phyloP scores from a whole-genome alignment of 35 echinoderm and acorn worm genomes.

The Strongylocentrotus purpuratus region DNA sequence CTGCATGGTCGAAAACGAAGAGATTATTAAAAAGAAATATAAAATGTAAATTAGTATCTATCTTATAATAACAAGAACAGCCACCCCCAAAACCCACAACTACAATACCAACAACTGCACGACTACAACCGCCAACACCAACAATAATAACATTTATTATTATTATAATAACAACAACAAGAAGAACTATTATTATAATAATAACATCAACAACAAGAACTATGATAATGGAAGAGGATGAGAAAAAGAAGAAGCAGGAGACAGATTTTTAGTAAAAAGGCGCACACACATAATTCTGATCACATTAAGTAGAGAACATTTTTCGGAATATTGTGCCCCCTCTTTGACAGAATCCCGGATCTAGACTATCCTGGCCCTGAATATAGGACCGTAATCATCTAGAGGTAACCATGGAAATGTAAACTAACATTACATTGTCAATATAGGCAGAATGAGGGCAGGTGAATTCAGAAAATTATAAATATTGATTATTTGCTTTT shows the following conservation, averaged over 20 bases:
- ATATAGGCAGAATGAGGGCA: not conserved
- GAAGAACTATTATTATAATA: too few species aligned
- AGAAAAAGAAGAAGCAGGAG: too few species aligned
- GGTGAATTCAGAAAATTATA: not conserved
- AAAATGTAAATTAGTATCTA: not conserved
- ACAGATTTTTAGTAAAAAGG: too few species aligned
- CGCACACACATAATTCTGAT: too few species aligned
- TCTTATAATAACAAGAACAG: not conserved
- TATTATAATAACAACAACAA: not conserved
- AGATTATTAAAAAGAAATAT: not conserved
- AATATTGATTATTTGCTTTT: too few species aligned
- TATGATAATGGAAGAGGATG: too few species aligned
- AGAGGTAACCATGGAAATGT: not conserved
- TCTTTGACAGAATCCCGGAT: too few species aligned
- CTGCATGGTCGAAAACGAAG: constrained; percentile 34
- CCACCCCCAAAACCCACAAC: not conserved
- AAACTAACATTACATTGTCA: not conserved
- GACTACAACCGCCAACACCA: not conserved
- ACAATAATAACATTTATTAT: not conserved
- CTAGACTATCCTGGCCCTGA: too few species aligned
- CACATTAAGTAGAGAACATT: too few species aligned
- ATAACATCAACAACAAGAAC: too few species aligned
- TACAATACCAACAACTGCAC: not conserved
- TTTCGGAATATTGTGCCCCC: too few species aligned
- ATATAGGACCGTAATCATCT: not conserved